phyloP scores from a whole-genome alignment of 2,797 vertebrate species.

The Corythornis leucogaster region DNA sequence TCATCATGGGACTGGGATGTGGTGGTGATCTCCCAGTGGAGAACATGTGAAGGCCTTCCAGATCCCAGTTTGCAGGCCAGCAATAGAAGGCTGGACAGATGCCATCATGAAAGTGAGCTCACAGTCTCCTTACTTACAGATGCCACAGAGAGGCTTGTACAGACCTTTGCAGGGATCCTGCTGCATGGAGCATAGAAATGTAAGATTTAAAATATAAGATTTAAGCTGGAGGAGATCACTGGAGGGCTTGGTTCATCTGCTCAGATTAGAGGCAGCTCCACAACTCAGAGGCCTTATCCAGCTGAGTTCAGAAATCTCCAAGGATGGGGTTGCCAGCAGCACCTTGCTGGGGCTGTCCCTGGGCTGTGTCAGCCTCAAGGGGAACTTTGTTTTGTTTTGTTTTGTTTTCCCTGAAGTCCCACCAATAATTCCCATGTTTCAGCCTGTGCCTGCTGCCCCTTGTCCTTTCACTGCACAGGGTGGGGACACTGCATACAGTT shows the following conservation, averaged over 20 bases:
- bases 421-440: background rate
- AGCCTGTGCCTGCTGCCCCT: fast-evolving
- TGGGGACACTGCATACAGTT: fast-evolving
- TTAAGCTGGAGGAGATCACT: background rate
- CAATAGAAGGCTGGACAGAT: background rate
- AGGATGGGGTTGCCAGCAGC: background rate
- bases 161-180: background rate
- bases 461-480: fast-evolving
- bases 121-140: background rate
- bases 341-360: background rate
- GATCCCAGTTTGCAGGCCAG: background rate
- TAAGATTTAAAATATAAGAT: background rate
- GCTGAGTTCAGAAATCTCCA: background rate
- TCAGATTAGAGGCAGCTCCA: background rate
- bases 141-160: background rate
- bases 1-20: background rate
- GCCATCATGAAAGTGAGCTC: background rate
- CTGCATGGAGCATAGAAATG: fast-evolving
- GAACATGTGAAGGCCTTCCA: background rate
- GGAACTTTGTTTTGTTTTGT: background rate
- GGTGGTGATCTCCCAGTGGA: background rate
- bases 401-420: background rate
- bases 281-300: background rate
- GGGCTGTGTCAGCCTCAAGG: background rate
- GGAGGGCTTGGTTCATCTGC: background rate